phyloP scores from a whole-genome alignment of 2,113 vertebrate species.

The Cyanoliseus patagonus region DNA sequence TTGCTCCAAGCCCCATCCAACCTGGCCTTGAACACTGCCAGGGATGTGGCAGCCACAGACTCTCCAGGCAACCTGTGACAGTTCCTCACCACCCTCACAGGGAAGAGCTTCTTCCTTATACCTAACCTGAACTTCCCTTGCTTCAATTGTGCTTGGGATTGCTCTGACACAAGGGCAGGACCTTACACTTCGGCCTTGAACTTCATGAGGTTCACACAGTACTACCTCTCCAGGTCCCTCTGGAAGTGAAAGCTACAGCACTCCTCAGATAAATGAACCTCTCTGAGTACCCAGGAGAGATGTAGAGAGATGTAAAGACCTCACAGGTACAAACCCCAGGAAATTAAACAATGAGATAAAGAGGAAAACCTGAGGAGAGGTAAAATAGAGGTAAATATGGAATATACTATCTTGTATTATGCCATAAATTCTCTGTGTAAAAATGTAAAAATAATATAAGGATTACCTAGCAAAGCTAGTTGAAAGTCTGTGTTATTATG shows the following conservation, averaged over 20 bases:
- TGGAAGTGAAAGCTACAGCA: background rate
- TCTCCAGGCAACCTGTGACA: background rate
- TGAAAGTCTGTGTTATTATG: conserved; percentile 60
- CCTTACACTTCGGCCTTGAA: background rate
- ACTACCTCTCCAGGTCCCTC: background rate
- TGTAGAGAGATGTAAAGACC: too few relatives aligned
- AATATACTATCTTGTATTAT: background rate
- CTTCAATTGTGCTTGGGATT: background rate
- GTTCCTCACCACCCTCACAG: background rate
- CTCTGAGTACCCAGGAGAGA: background rate
- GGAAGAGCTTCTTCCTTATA: background rate
- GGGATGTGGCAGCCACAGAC: background rate
- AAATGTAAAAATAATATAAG: conserved; percentile 49
- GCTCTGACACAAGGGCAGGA: background rate
- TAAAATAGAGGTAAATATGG: background rate
- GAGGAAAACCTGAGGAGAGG: background rate
- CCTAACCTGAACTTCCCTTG: background rate
- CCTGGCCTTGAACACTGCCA: background rate
- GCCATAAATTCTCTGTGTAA: background rate
- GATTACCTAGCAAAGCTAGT: conserved; percentile 54
- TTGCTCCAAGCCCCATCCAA: background rate
- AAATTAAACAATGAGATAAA: background rate
- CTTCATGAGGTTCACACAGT: background rate
- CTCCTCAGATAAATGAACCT: background rate
- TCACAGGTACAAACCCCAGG: background rate